Evolutionary conservation across 2,888 invertebrate species (phyloP).

Genomic region (Phania funesta): DNA sequence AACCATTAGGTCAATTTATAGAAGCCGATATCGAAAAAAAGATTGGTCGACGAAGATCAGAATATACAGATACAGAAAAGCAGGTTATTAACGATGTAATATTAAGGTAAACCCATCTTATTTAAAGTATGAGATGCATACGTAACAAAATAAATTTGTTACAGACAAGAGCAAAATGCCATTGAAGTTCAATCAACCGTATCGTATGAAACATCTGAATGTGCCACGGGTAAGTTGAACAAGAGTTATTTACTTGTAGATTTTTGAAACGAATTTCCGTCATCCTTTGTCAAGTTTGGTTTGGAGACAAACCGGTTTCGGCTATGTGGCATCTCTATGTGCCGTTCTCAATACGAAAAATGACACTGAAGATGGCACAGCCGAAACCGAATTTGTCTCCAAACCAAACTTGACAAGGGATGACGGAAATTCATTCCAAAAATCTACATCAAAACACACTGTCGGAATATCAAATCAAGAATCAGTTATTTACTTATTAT

Average conservation of each 20-base stretch:
- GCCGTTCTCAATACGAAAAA: no score
- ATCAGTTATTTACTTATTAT: no score
- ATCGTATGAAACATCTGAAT: conserved; percentile 80
- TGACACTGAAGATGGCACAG: no score
- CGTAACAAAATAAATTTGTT: background rate
- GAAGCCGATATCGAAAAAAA: conserved; percentile 90
- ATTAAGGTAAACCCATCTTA: conserved; percentile 80
- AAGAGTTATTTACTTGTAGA: background rate
- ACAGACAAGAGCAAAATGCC: conserved; percentile 79
- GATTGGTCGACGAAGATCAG: conserved; percentile 89
- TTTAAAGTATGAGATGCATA: background rate
- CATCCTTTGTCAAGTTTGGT: no score
- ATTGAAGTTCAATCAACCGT: conserved; percentile 80
- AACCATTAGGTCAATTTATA: conserved; percentile 91
- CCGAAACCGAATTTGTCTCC: no score
- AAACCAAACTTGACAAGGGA: no score
- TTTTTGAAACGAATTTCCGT: no score
- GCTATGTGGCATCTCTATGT: no score
- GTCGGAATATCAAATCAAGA: no score
- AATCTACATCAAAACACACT: no score
- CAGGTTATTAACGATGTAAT: conserved; percentile 88
- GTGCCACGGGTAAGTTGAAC: conserved; percentile 78
- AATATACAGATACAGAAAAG: conserved; percentile 90
- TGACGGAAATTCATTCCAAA: no score
- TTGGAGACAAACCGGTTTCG: no score